Conservation (phyloP, 2,888 invertebrate species). For the Drosophila nigricruria region DNA sequence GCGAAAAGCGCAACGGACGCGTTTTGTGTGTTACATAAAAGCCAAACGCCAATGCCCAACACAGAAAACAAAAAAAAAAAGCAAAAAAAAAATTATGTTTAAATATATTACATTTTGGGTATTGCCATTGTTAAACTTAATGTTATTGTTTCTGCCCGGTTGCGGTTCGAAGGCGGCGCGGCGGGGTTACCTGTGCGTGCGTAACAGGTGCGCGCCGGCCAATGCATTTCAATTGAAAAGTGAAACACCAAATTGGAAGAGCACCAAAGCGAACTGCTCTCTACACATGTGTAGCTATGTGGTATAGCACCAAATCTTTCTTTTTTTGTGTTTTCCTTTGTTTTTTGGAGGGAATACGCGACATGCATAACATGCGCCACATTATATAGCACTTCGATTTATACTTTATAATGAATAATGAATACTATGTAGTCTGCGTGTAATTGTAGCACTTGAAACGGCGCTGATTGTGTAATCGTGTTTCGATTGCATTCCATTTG, state of each 20-base stretch:
- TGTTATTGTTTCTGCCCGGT: slow-evolving; percentile 51
- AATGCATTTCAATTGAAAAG: slow-evolving; percentile 74
- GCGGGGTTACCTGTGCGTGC: slow-evolving; percentile 38
- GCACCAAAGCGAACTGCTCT: slow-evolving; percentile 12
- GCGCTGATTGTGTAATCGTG: slow-evolving; percentile 56
- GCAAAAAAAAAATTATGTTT: slow-evolving; percentile 30
- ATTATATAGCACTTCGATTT: slow-evolving; percentile 12
- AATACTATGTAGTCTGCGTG: slow-evolving; percentile 22
- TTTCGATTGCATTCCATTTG: slow-evolving; percentile 45
- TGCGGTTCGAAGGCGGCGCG: slow-evolving; percentile 25
- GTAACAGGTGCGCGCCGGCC: slow-evolving; percentile 70
- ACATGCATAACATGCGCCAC: slow-evolving; percentile 39
- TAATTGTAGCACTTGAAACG: slow-evolving; percentile 44
- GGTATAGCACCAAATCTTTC: slow-evolving; percentile 1
- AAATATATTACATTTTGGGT: slow-evolving; percentile 48
- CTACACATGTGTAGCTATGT: slow-evolving; percentile 1
- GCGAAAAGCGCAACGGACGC: slow-evolving; percentile 50
- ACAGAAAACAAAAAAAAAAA: not conserved
- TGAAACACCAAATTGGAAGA: slow-evolving; percentile 47
- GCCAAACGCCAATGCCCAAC: slow-evolving; percentile 30
- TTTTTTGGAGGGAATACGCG: slow-evolving; percentile 27
- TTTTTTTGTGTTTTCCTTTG: not conserved
- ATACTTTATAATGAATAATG: slow-evolving; percentile 45
- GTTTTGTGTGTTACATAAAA: slow-evolving; percentile 42
- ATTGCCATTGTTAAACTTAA: slow-evolving; percentile 53